These are phyloP conservation scores for Pseudopipra pipra DNA, from an alignment of 2,113 vertebrate species.

Conservation along the genomic window DNA sequence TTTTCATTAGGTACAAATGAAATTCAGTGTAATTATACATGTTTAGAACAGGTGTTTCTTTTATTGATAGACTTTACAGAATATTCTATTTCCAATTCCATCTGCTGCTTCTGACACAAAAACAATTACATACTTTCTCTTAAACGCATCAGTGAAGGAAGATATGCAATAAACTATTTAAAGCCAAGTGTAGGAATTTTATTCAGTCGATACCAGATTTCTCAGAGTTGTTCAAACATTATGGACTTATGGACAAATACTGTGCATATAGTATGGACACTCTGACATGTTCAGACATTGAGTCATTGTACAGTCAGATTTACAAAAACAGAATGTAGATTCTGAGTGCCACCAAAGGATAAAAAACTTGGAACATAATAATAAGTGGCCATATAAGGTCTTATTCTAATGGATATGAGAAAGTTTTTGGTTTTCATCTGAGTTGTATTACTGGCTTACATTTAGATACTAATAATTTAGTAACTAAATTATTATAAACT, in stretches of 20 bases:
- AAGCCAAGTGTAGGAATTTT: background rate
- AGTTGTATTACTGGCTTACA: background rate
- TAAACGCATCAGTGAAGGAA: background rate
- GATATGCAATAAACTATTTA: background rate
- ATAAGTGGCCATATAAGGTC: background rate
- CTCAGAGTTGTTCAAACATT: background rate
- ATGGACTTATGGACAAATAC: background rate
- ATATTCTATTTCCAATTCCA: background rate
- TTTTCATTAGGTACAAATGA: background rate
- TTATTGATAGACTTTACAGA: background rate
- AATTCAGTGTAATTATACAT: background rate
- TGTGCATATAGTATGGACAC: background rate
- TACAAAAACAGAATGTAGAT: background rate
- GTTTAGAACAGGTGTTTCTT: background rate
- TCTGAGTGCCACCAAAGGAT: background rate
- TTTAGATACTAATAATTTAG: background rate
- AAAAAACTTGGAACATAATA: background rate
- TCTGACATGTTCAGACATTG: background rate
- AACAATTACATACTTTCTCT: background rate
- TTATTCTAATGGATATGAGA: background rate
- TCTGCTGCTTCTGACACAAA: background rate
- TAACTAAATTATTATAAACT: background rate
- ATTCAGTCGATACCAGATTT: background rate
- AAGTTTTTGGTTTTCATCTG: background rate
- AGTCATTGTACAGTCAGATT: background rate